Base-by-base conservation (phyloP, 1,140 invertebrate species). In the Drosophila takahashii region DNA sequence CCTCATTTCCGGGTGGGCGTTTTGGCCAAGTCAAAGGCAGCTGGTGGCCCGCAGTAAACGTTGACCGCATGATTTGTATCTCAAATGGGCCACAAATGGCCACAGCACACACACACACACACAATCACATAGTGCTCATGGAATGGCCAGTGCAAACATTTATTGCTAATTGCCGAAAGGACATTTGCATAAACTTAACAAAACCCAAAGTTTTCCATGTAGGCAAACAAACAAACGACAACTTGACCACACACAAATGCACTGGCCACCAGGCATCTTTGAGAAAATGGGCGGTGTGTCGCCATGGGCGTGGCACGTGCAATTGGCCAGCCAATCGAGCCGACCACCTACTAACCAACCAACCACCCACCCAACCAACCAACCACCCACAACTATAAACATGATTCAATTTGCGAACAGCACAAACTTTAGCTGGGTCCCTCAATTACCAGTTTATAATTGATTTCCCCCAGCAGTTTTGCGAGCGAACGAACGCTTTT, bases 131-230 rank as follows among this genome's bases (percentile, higher is more conserved):
- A 32, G n/a, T 36, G 54, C 59, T 60, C 48, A 59, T 39, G 41
- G 45, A 73, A 42, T 57, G 57, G 50, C 39, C 76, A 79, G 60
- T 79, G 61, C 84, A 87, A 87, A 87, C 84, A 87, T 89, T 87
- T 89, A 85, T 87, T 89, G 84, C 84, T 87, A 87, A 87, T 87
- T 87, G 84, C 84, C 75, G 72, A 84, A 77, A 89, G 84, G 72
- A 84, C 84, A 87, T 87, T 87, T 87, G 84, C 84, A 87, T 87
- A 87, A 87, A 89, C 84, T 87, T 89, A 87, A 84, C 85, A 84
- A 89, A 89, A 89, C 79, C 79, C 79, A 74, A 86, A 87, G 79
- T 78, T 75, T 86, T 80, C 72, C 81, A 60, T 67, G 52, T 47
- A 77, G 65, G 44, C 77, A 77, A 64, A 69, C 79, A 84, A 83